These are phyloP conservation scores for Antechinus stuartii DNA, from an alignment of 2,113 vertebrate genomes.

Conservation along the genomic window DNA sequence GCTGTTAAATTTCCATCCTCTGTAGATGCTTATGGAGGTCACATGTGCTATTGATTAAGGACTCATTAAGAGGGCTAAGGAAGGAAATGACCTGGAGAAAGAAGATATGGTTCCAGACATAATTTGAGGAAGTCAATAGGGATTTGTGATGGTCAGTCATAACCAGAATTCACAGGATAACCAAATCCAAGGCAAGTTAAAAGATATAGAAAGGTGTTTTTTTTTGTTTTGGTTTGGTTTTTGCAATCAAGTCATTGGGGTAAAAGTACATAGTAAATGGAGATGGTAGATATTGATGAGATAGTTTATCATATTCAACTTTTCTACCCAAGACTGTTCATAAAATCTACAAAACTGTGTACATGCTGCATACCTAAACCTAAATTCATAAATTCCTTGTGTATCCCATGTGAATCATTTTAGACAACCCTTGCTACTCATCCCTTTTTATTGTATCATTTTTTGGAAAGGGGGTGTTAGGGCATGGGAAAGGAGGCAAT, in stretches of 20 bases:
- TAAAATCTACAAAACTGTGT: no score
- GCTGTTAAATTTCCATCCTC: background rate
- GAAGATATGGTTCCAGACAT: background rate
- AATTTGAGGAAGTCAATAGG: no score
- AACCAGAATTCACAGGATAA: background rate
- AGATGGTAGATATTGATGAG: background rate
- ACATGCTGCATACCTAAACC: no score
- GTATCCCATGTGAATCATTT: no score
- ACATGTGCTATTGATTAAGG: background rate
- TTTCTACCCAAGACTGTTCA: background rate
- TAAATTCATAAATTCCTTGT: no score
- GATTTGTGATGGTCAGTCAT: background rate
- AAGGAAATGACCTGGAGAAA: background rate
- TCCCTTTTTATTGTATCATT: no score
- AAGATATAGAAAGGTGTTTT: background rate
- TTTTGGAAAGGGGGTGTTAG: no score
- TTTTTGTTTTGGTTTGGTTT: background rate
- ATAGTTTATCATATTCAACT: background rate
- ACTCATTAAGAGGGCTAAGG: background rate
- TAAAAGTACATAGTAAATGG: background rate
- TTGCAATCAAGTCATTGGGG: background rate
- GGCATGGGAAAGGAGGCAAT: no score
- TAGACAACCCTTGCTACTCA: no score
- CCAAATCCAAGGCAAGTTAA: background rate
- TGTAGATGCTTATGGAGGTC: background rate